A percentile compares a stretch with the other conserved stretches of the same genome.
These are phyloP conservation scores for Pachyuromys duprasi DNA, from an alignment of 2,797 vertebrate species.

Conservation along the genomic window DNA sequence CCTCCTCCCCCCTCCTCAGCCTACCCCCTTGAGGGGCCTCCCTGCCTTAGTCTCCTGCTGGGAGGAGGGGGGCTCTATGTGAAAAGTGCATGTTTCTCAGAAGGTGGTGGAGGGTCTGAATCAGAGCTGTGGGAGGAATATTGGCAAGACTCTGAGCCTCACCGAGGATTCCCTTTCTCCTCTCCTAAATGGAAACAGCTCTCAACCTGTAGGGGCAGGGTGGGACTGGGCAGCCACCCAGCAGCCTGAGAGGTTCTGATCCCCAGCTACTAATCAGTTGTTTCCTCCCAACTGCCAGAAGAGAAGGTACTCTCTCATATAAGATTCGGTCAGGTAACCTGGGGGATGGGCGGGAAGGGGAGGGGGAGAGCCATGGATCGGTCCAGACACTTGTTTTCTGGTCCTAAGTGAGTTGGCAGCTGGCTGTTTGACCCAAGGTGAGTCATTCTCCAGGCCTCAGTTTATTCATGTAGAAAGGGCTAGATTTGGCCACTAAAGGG, in stretches of 20 bases:
- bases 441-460: neutral
- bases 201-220: neutral
- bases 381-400: neutral
- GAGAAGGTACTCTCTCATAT: accelerated
- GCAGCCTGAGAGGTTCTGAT: neutral
- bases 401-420: neutral
- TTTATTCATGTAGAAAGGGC: neutral
- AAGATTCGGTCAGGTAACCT: neutral
- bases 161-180: conserved; percentile 23
- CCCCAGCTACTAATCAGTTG: neutral
- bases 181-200: neutral
- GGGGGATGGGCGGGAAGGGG: neutral
- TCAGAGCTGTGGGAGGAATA: conserved; percentile 58
- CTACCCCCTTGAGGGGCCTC: neutral
- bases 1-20: neutral
- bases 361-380: neutral
- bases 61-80: conserved; percentile 46
- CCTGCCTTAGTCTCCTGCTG: conserved; percentile 31
- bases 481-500: neutral
- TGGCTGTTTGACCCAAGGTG: neutral
- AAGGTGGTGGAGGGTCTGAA: conserved; percentile 57
- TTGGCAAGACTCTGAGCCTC: neutral
- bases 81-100: conserved; percentile 59
- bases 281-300: neutral
- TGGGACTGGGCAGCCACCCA: neutral